Conservation (phyloP, 2,113 vertebrate genomes). For the pig (Sus scrofa) region DNA sequence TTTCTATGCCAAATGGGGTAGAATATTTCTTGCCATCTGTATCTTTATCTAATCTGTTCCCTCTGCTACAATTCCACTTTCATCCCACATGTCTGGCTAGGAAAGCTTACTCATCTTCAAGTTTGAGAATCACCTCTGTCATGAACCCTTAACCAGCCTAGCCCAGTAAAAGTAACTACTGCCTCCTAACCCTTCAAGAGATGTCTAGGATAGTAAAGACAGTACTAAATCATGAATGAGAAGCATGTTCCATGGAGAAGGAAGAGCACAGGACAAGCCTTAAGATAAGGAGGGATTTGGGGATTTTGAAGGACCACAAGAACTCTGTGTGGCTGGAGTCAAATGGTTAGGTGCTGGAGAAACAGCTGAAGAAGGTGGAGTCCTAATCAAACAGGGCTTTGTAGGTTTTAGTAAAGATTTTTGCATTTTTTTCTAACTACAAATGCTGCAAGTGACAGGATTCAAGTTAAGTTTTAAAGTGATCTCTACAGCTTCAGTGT, state of each 20-base stretch:
- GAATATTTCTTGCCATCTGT: constrained; percentile 21
- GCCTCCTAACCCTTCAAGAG: not conserved
- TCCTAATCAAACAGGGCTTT: not conserved
- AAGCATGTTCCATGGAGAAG: not conserved
- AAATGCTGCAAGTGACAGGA: constrained; percentile 7
- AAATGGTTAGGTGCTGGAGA: not conserved
- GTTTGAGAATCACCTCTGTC: not conserved
- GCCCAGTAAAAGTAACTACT: not conserved
- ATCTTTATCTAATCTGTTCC: not conserved
- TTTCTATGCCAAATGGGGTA: not conserved
- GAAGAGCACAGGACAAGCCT: not conserved
- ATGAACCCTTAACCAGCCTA: not conserved
- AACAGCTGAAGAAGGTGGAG: not conserved
- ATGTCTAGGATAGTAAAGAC: not conserved
- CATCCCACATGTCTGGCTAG: not conserved
- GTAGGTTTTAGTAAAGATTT: not conserved
- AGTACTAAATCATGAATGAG: not conserved
- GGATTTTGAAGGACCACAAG: not conserved
- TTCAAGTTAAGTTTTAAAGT: constrained; percentile 36
- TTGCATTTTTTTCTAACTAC: not conserved
- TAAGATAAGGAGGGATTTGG: not conserved
- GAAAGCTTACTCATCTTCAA: not conserved
- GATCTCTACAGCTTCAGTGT: not conserved
- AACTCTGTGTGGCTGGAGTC: not conserved
- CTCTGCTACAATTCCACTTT: not conserved